A percentile compares a stretch with the other conserved stretches of the same genome.
Evolutionary conservation across 2,113 vertebrate species (phyloP).

Genomic region (Gulo gulo): DNA sequence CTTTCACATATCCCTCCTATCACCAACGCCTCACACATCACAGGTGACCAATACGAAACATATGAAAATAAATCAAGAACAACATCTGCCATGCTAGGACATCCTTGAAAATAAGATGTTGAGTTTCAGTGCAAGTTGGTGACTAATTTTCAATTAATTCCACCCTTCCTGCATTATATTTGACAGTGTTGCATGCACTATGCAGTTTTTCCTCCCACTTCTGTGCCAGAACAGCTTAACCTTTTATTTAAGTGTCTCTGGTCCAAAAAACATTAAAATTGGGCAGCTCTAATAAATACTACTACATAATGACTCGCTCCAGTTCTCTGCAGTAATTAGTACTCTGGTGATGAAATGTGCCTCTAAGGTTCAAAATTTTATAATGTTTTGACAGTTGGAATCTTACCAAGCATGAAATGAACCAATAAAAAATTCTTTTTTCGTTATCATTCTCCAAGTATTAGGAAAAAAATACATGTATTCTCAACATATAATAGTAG

Average conservation of each 20-base stretch:
- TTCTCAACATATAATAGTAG: slow-evolving; percentile 48
- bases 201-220: slow-evolving; percentile 44
- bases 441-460: slow-evolving; percentile 65
- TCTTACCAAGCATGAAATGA: slow-evolving; percentile 64
- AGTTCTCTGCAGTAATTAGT: slow-evolving; percentile 72
- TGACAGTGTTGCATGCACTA: slow-evolving; percentile 7
- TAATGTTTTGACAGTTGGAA: slow-evolving; percentile 68
- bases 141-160: slow-evolving; percentile 47
- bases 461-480: neutral
- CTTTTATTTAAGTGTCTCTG: slow-evolving; percentile 75
- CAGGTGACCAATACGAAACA: neutral
- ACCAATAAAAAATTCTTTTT: slow-evolving; percentile 70
- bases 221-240: slow-evolving; percentile 63
- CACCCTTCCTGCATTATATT: neutral
- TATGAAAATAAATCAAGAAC: neutral
- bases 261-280: slow-evolving; percentile 72
- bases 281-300: slow-evolving; percentile 72
- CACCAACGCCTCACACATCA: neutral
- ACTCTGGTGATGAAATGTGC: slow-evolving; percentile 72
- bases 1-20: neutral
- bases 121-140: neutral
- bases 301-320: slow-evolving; percentile 60
- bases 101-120: neutral
- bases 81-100: neutral
- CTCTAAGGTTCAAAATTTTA: slow-evolving; percentile 75